Percentiles rank a stretch among this genome's conserved stretches.
phyloP scores from a whole-genome alignment of 2,797 vertebrate genomes.

The Premnoplex brunnescens region DNA sequence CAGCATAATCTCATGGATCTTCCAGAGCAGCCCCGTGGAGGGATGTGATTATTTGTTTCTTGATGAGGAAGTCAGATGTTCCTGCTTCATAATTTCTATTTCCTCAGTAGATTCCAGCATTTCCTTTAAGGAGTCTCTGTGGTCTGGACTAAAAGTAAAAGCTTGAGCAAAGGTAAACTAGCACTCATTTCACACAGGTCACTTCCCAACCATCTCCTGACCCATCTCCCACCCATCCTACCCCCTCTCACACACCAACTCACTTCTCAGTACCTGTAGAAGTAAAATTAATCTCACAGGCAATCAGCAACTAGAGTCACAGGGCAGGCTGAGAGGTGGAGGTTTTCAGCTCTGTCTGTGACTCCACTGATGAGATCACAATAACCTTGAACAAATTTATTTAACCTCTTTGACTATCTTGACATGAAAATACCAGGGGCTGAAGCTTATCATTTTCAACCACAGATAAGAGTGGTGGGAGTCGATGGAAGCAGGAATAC shows the following conservation, averaged over 20 bases:
- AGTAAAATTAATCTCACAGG: neutral
- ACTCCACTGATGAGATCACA: neutral
- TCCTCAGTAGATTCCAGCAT: neutral
- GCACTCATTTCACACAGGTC: neutral
- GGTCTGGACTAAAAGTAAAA: neutral
- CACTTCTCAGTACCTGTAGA: neutral
- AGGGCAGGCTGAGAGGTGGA: neutral
- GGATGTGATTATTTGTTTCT: neutral
- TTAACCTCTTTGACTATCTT: neutral
- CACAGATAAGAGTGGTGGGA: neutral
- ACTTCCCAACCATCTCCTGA: neutral
- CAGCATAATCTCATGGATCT: neutral
- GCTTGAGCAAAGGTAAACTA: neutral
- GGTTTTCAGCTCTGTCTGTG: neutral
- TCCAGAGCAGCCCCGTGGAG: neutral
- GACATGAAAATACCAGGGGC: neutral
- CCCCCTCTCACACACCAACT: neutral
- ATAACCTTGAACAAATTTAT: neutral
- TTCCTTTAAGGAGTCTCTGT: neutral
- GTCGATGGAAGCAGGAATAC: neutral
- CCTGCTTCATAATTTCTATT: neutral
- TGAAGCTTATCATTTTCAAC: neutral
- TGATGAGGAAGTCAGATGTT: constrained; percentile 13
- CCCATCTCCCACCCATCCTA: neutral
- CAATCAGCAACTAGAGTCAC: neutral